Conservation (phyloP, 2,797 vertebrate species). For the Agapornis canus region DNA sequence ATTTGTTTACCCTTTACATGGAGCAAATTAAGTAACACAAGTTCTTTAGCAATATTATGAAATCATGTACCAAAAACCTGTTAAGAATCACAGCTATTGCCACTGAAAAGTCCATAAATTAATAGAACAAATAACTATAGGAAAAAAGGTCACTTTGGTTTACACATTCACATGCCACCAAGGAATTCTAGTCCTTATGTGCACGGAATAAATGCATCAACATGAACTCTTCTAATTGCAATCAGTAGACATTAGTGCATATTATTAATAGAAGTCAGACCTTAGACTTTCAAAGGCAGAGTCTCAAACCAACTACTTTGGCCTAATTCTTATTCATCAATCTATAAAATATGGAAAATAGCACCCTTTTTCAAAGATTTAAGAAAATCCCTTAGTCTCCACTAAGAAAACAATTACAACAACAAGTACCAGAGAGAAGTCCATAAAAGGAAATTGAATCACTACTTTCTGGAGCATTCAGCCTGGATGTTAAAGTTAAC, state of each 20-base stretch:
- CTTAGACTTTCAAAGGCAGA: not conserved
- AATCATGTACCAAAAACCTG: not conserved
- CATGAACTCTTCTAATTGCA: not conserved
- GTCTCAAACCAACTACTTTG: not conserved
- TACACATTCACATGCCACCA: not conserved
- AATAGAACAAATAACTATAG: not conserved
- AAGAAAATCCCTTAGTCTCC: not conserved
- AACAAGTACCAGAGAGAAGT: not conserved
- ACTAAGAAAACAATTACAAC: not conserved
- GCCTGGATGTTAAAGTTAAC: not conserved
- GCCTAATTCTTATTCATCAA: not conserved
- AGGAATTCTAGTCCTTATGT: not conserved
- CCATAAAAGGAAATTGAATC: not conserved
- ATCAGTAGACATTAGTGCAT: not conserved
- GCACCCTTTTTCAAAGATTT: not conserved
- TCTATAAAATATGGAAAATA: not conserved
- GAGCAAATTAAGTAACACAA: not conserved
- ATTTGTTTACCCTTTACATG: not conserved
- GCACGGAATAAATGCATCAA: not conserved
- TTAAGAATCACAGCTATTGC: not conserved
- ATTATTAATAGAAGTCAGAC: not conserved
- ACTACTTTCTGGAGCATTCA: not conserved
- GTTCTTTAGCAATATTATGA: not conserved
- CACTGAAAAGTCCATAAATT: not conserved
- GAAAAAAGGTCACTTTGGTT: not conserved